phyloP scores from a whole-genome alignment of 2,113 vertebrate genomes.

The Brachirus orientalis region DNA sequence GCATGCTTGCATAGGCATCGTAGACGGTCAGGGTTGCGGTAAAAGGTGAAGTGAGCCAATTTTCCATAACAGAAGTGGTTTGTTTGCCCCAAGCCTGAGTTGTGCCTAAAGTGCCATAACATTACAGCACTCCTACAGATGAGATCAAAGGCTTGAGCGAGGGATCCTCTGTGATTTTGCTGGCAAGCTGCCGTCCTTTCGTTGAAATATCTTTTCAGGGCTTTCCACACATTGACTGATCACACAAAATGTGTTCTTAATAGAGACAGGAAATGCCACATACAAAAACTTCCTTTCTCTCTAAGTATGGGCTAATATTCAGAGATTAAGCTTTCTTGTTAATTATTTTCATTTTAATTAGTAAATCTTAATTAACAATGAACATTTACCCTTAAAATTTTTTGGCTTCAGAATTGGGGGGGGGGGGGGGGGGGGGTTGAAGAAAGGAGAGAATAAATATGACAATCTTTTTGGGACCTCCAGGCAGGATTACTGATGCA shows the following conservation, averaged over 20 bases:
- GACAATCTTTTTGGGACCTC: slow-evolving; percentile 98
- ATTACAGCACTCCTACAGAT: slow-evolving; percentile 82
- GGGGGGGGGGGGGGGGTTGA: slow-evolving; percentile 55
- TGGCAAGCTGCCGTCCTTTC: slow-evolving; percentile 75
- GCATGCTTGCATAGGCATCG: slow-evolving; percentile 37
- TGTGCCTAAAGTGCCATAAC: slow-evolving; percentile 81
- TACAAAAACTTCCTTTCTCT: slow-evolving; percentile 89
- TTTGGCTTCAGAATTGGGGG: slow-evolving; percentile 86
- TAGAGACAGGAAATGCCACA: slow-evolving; percentile 80
- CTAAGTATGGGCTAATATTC: slow-evolving; percentile 89
- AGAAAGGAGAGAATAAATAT: slow-evolving; percentile 98
- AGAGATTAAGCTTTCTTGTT: slow-evolving; percentile 92
- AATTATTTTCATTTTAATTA: slow-evolving; percentile 99
- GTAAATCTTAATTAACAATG: slow-evolving; percentile 99
- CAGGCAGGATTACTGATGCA: slow-evolving; percentile 99
- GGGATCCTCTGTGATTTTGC: slow-evolving; percentile 73
- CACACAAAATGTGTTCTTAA: slow-evolving; percentile 76
- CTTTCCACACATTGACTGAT: slow-evolving; percentile 81
- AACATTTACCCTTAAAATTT: slow-evolving; percentile 97
- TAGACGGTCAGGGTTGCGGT: slow-evolving; percentile 66
- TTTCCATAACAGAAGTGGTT: slow-evolving; percentile 78
- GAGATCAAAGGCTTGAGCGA: slow-evolving; percentile 80
- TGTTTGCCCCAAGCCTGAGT: slow-evolving; percentile 78
- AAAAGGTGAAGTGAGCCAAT: slow-evolving; percentile 78
- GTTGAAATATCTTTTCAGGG: slow-evolving; percentile 78